phyloP scores from a whole-genome alignment of 2,113 vertebrate genomes.

The Cromileptes altivelis region DNA sequence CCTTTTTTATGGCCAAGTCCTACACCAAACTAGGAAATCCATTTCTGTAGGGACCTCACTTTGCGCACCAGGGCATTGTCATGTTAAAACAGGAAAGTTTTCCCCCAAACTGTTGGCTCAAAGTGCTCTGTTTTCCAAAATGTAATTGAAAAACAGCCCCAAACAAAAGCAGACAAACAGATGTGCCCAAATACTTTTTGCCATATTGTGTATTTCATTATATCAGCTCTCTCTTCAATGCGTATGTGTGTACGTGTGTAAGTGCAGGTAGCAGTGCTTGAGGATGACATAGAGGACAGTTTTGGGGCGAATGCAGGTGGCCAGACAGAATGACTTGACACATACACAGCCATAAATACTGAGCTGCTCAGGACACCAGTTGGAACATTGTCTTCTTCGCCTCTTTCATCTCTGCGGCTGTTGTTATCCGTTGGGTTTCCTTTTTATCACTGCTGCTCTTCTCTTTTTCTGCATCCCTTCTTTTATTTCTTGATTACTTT shows the following conservation, averaged over 20 bases:
- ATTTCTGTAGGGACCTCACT: not conserved
- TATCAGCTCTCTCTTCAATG: too few relatives aligned
- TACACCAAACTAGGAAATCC: not conserved
- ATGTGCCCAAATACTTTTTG: too few relatives aligned
- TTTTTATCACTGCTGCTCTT: not conserved
- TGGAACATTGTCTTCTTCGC: not conserved
- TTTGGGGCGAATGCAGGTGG: slow-evolving; percentile 20
- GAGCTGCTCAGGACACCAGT: slow-evolving; percentile 23
- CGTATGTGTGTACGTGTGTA: not conserved
- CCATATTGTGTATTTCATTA: too few relatives aligned
- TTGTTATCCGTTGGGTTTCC: not conserved
- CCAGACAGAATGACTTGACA: slow-evolving; percentile 46
- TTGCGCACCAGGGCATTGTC: not conserved
- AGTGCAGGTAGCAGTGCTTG: not conserved
- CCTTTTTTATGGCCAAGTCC: not conserved
- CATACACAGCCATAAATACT: slow-evolving; percentile 61
- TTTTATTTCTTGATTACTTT: not conserved
- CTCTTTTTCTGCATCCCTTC: not conserved
- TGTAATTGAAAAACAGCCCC: not conserved
- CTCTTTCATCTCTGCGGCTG: not conserved
- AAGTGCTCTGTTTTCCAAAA: not conserved
- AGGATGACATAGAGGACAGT: slow-evolving; percentile 39
- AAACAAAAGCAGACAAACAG: too few relatives aligned
- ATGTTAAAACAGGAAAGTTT: not conserved
- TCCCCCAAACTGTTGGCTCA: not conserved